Base-by-base conservation (phyloP, 1,140 invertebrate species). In the Drosophila lini region DNA sequence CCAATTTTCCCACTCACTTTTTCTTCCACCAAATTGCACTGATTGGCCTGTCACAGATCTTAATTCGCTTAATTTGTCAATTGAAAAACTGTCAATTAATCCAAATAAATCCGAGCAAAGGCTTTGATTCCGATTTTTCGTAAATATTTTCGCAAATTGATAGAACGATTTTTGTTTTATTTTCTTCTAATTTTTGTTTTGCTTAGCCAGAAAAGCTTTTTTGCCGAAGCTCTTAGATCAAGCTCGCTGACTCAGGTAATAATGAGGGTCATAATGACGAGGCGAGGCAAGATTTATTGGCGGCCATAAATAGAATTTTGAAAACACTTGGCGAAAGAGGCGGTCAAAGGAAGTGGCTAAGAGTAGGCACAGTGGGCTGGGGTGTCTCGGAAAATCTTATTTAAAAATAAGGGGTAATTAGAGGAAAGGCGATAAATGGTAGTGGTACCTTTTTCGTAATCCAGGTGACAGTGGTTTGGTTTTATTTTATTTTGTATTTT, bases 51-150 rank as follows among this genome's bases (percentile, higher is more conserved):
- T 71, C 68, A 71, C 52, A 58, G 38, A 68, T n/a, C 36, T 36
- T 50, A 59, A 59, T 70, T 71, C 32, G 25, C 7, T n/a, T 41
- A 59, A 59, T 71, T 71, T 59, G 53, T 71, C 65, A 71, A 41
- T 28, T 50, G 36, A 32, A 71, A 71, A 71, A 48, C 52, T 71
- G 68, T 71, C 65, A 71, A 71, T 71, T 70, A 70, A 47, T 68
- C 25, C 25, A 68, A 70, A 70, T 70, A 70, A 47, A 57, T 55
- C 41, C 16, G 25, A 19, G 25, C n/a, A 34, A 16, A 48, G 22
- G 38, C 36, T 71, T 58, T 70, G 52, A 58, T 22, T 40, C 7
- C 15, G 2, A 48, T n/a, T 57, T 47, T 19, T 16, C 34, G 52
- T 71, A 50, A 71, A 71, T 71, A 59, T 70, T 70, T 70, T 70